Percentiles rank a stretch among this genome's conserved stretches.
Conservation (phyloP, 2,797 vertebrate genomes). For the Trematomus bernacchii region DNA sequence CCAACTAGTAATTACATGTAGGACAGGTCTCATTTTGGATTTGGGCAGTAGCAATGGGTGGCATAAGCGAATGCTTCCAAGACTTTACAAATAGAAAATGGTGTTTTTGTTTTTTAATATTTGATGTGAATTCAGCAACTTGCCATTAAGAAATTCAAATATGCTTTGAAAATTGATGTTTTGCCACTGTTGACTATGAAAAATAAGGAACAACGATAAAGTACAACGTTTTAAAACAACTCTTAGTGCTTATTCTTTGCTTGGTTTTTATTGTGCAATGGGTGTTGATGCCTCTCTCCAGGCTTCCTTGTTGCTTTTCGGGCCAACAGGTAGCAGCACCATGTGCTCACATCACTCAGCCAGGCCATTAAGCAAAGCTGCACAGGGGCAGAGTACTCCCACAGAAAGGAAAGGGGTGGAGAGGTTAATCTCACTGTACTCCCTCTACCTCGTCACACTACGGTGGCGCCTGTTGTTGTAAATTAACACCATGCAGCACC, state of each 20-base stretch:
- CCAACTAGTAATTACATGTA: constrained; percentile 62
- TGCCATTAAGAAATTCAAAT: constrained; percentile 14
- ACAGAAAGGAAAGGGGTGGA: constrained; percentile 41
- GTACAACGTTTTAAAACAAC: not conserved
- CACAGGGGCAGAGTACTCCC: constrained; percentile 26
- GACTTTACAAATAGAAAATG: constrained; percentile 11
- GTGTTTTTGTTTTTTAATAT: not conserved
- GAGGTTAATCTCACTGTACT: constrained; percentile 52
- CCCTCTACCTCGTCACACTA: constrained; percentile 59
- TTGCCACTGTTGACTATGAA: not conserved
- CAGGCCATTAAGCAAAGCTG: constrained; percentile 50
- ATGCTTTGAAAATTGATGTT: constrained; percentile 17
- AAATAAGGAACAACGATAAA: constrained; percentile 16
- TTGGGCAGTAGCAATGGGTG: constrained; percentile 42
- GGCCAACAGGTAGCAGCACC: constrained; percentile 72
- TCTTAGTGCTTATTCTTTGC: not conserved
- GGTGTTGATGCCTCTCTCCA: not conserved
- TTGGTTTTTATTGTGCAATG: not conserved
- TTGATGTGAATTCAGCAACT: constrained; percentile 9
- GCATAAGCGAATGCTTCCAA: constrained; percentile 38
- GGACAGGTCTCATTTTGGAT: constrained; percentile 42
- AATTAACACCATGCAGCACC: constrained; percentile 74
- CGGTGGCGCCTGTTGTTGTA: constrained; percentile 65
- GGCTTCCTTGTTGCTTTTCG: constrained; percentile 40
- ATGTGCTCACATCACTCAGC: constrained; percentile 65